Evolutionary conservation across 2,113 vertebrate genomes (phyloP), one percentile per base, ranked within the genome.

Genomic region (Pogonocichla stellata): DNA sequence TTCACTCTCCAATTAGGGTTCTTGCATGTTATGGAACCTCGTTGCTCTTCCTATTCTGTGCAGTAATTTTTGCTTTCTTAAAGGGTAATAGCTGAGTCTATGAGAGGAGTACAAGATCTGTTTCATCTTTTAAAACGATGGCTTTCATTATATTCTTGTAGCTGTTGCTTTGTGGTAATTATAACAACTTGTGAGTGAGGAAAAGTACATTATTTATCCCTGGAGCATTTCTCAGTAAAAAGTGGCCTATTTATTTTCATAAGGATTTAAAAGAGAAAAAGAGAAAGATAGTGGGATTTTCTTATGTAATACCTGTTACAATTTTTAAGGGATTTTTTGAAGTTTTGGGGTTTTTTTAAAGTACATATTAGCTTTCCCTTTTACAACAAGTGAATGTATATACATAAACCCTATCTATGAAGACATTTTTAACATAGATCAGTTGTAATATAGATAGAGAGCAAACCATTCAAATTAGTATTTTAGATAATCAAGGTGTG

Each of bases 71-170:
- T 87, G 25, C 53, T 94, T 97, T 90, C 77, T 79, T 69, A 84
- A 80, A 91, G 38, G 57, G n/a, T 23, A 53, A 36, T 28, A 56
- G 8, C 80, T 65, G 74, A 84, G 36, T 89, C 31, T 70, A 16
- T 77, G 38, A 94, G 60, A 16, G 48, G 69, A 92, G 79, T 72
- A 67, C 1, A 22, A 36, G 23, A 85, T 67, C 65, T 90, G 54
- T 70, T 93, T 92, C 18, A 75, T 82, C 48, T 91, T 83, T 93
- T 80, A 80, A 92, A 95, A 83, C 72, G 83, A 14, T 69, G 62
- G 38, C 69, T 91, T 96, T 97, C 91, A 93, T 95, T 93, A 91
- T 13, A 9, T 53, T 79, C 77, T 67, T 81, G 69, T 94, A 92
- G 33, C 80, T 92, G 50, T 86, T 97, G 58, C 69, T 53, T 94